Evolutionary conservation across 2,797 vertebrate genomes (phyloP), one percentile per base, ranked within the genome.

Genomic region (Falco concolor): DNA sequence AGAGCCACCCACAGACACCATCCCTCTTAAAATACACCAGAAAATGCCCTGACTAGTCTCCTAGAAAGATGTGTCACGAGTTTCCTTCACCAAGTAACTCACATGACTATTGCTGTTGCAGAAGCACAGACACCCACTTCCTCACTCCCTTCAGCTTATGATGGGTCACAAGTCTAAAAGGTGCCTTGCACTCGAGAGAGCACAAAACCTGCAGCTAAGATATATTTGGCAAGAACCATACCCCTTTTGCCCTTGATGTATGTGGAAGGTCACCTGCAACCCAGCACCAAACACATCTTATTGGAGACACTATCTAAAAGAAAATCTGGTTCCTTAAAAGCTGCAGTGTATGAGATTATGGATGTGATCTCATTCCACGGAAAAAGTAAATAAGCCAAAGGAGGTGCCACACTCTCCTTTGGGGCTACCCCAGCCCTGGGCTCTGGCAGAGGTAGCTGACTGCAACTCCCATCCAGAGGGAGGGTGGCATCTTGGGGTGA

Each of bases 401-500:
- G 17, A 82, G 68, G 32, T 50, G 78, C 32, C 0, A 0, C 34
- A 74, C 36, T 49, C 28, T 49, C 6, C 32, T 47, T 24, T 3
- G 5, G 28, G 25, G 8, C 24, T 45, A 30, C 6, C 3, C 15
- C n/a, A 49, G 1, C 5, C 20, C 47, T 17, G 12, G 24, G 34
- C 16, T 86, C 34, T 2, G 13, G 28, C 20, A 79, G 47, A 73
- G 30, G 34, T 2, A 78, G n/a, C 10, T 23, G 50, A 56, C 21
- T 10, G 27, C 18, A 50, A 9, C 2, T 57, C 57, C 72, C 47
- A 10, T 13, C 20, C 30, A n/a, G 9, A 5, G 18, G 30, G 76
- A 8, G 1, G 1, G 1, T 2, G 16, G 34, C 44, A 68, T 20
- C 67, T 45, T 3, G 1, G 57, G 9, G 1, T 19, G 67, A 76